Conservation (phyloP, 2,888 invertebrate genomes). For the Bedellia somnulentella region DNA sequence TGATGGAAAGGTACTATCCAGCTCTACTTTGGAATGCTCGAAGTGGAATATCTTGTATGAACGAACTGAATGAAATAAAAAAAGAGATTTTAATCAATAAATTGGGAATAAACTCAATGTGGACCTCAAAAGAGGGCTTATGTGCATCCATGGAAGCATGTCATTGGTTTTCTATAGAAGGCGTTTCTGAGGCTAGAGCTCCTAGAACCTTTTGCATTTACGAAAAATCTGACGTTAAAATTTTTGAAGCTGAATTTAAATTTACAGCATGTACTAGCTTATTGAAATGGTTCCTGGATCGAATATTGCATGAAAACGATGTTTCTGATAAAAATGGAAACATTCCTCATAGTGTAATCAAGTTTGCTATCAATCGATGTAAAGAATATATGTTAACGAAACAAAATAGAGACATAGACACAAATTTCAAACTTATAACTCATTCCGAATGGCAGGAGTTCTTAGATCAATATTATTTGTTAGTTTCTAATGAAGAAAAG, state of each 20-base stretch:
- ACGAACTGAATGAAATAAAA: slow-evolving; percentile 24
- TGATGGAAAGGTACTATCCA: slow-evolving; percentile 30
- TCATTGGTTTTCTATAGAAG: slow-evolving; percentile 65
- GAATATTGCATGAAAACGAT: slow-evolving; percentile 32
- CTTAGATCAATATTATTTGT: slow-evolving; percentile 65
- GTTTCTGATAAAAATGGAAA: slow-evolving; percentile 54
- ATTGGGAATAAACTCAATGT: slow-evolving; percentile 31
- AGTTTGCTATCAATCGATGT: slow-evolving; percentile 73
- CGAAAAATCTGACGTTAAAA: slow-evolving; percentile 56
- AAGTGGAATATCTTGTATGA: slow-evolving; percentile 21
- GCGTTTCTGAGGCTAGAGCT: slow-evolving; percentile 65
- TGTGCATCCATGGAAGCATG: slow-evolving; percentile 61
- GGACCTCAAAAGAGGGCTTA: slow-evolving; percentile 48
- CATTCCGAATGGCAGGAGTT: slow-evolving; percentile 70
- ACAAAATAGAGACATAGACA: slow-evolving; percentile 69
- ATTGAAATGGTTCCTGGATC: slow-evolving; percentile 61
- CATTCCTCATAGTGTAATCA: slow-evolving; percentile 58
- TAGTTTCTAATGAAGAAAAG: slow-evolving; percentile 60
- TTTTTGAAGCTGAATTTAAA: slow-evolving; percentile 72
- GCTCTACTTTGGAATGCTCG: slow-evolving; percentile 39
- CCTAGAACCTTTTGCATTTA: slow-evolving; percentile 72
- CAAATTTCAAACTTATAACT: slow-evolving; percentile 25
- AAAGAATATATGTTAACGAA: slow-evolving; percentile 63
- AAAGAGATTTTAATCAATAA: slow-evolving; percentile 30
- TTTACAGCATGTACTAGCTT: slow-evolving; percentile 77